Evolutionary conservation across 2,888 invertebrate species (phyloP).

Genomic region (Syrphus vitripennis): DNA sequence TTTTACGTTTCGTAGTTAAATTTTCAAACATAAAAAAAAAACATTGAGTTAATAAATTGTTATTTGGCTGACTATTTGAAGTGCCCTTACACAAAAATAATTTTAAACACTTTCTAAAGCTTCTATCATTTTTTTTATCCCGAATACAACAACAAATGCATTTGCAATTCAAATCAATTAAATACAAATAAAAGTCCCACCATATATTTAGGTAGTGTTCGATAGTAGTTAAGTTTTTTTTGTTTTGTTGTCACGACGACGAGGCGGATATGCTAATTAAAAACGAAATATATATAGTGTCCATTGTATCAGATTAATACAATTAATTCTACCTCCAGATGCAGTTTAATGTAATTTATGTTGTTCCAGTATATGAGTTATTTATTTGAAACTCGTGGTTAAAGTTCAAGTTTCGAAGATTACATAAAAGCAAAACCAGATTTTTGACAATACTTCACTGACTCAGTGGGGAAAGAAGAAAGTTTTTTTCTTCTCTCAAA

Average conservation of each 20-base stretch:
- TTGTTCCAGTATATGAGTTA: not conserved
- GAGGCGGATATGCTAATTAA: conserved; percentile 27
- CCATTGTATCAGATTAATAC: not conserved
- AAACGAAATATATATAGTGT: not conserved
- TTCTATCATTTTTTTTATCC: conserved; percentile 4
- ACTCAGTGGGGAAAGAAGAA: not conserved
- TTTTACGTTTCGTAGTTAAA: not conserved
- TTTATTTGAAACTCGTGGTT: not conserved
- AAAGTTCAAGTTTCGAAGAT: not conserved
- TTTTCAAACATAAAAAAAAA: not conserved
- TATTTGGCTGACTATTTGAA: not conserved
- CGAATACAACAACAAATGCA: not conserved
- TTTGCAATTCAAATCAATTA: conserved; percentile 56
- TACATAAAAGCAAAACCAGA: not conserved
- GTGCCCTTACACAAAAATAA: not conserved
- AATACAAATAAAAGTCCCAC: conserved; percentile 9
- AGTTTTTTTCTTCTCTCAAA: not conserved
- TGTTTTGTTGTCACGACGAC: not conserved
- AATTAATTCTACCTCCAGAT: not conserved
- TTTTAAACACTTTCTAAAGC: conserved; percentile 13
- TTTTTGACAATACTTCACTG: not conserved
- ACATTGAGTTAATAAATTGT: not conserved
- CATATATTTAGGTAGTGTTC: conserved; percentile 8
- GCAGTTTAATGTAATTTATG: not conserved
- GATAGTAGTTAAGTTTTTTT: not conserved